Evolutionary conservation across 2,113 vertebrate species (phyloP), one percentile per base, ranked within the genome.

Genomic region (Dasypus novemcinctus): DNA sequence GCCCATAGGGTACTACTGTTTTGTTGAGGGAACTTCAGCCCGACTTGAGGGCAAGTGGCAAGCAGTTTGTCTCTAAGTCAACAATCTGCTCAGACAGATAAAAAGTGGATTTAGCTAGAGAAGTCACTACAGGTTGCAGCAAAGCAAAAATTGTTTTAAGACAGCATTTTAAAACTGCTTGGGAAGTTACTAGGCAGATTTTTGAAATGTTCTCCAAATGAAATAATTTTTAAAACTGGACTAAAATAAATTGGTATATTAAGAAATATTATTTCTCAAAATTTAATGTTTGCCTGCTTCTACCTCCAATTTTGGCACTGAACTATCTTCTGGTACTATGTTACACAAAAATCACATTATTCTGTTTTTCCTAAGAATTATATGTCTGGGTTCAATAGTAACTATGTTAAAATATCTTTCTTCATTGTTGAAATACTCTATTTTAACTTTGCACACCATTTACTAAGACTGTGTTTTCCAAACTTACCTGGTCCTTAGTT

Each of bases 181-280:
- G 18, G n/a, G 10, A 96, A 86, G 74, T 85, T 76, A 85, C 54
- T 80, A 57, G 29, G n/a, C 33, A 64, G 36, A 64, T 61, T 87
- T 93, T 68, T 52, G 38, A 94, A 83, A 75, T 71, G 68, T 23
- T 92, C 41, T 71, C 36, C 36, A 89, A 89, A 59, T 49, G 15
- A 86, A 92, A 5, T 46, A 43, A 72, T 21, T 68, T n/a, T 71
- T 82, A 86, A 12, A 14, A 86, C 83, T 31, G 21, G 46, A 13
- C 38, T 41, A 46, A 80, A 49, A 87, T 23, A 23, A 75, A 66
- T 33, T 6, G 38, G 11, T 29, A 92, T 83, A 57, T 4, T 84
- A 80, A 59, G 33, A 94, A 92, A 91, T 79, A 61, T 29, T 82
- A 33, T 61, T 87, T 84, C 57, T 96, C 91, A 71, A 79, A 81